A percentile compares a stretch with the other conserved stretches of the same genome.
Conservation (phyloP, 2,797 vertebrate species). For the Takifugu ocellatus region DNA sequence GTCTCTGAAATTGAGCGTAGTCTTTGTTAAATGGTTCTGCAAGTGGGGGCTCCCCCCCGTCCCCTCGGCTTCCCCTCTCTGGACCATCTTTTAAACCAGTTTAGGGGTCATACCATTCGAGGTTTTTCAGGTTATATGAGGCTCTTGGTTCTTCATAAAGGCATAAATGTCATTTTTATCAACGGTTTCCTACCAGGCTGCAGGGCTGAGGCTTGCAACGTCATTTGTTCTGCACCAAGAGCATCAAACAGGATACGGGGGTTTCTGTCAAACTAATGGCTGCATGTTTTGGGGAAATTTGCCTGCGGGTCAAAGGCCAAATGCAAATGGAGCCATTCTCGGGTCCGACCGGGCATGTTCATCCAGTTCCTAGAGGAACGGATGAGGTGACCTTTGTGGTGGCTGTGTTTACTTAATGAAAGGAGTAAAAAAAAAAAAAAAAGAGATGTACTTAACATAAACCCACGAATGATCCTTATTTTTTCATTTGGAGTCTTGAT, state of each 20-base stretch:
- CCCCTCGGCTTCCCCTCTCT: neutral
- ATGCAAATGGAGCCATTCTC: constrained; percentile 40
- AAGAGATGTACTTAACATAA: no score
- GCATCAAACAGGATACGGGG: neutral
- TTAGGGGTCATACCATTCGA: no score
- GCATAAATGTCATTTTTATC: neutral
- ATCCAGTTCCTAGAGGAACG: constrained; percentile 26
- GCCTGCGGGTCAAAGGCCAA: constrained; percentile 44
- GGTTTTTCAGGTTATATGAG: no score
- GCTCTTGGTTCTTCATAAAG: neutral
- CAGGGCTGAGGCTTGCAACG: no score
- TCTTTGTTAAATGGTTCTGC: neutral
- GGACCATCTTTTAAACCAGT: no score
- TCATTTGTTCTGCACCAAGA: no score
- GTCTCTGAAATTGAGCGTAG: constrained; percentile 19
- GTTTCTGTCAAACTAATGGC: constrained; percentile 30
- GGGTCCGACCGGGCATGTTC: constrained; percentile 28
- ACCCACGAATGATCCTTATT: no score
- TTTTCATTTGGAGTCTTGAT: no score
- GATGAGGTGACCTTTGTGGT: constrained; percentile 37
- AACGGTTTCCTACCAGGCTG: neutral
- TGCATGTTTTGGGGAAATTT: constrained; percentile 6
- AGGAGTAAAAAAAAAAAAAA: constrained; percentile 10
- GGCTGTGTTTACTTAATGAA: constrained; percentile 32
- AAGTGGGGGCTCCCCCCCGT: neutral